These are phyloP conservation scores for Hozukius guyotensis DNA, from an alignment of 2,797 vertebrate species.

Conservation along the genomic window DNA sequence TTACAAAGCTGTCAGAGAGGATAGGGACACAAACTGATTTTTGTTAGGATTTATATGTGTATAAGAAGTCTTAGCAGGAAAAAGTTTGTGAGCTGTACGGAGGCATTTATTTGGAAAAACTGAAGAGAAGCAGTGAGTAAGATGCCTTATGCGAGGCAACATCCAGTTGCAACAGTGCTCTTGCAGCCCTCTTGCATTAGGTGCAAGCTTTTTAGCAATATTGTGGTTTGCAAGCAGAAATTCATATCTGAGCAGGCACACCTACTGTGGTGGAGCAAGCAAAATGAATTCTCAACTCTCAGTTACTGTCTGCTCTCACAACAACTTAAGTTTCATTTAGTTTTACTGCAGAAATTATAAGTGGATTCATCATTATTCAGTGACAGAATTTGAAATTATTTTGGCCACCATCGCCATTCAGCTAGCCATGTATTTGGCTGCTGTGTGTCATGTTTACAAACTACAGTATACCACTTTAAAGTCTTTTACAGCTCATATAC, in stretches of 20 bases:
- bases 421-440: not conserved
- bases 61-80: not conserved
- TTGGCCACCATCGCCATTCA: not conserved
- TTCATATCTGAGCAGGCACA: not conserved
- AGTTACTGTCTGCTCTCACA: not conserved
- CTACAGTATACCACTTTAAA: not conserved
- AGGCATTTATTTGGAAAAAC: not conserved
- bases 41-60: not conserved
- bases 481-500: not conserved
- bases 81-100: not conserved
- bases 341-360: not conserved
- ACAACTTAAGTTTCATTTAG: not conserved
- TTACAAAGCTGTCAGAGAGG: not conserved
- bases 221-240: not conserved
- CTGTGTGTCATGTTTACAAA: not conserved
- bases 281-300: not conserved
- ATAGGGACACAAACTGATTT: not conserved
- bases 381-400: not conserved
- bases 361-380: not conserved
- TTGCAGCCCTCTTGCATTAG: not conserved
- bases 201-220: not conserved
- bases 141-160: not conserved
- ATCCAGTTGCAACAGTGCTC: conserved; percentile 7
- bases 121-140: not conserved
- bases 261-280: not conserved